Conservation (phyloP, 1,140 invertebrate genomes). For the Campoletis sonorensis region DNA sequence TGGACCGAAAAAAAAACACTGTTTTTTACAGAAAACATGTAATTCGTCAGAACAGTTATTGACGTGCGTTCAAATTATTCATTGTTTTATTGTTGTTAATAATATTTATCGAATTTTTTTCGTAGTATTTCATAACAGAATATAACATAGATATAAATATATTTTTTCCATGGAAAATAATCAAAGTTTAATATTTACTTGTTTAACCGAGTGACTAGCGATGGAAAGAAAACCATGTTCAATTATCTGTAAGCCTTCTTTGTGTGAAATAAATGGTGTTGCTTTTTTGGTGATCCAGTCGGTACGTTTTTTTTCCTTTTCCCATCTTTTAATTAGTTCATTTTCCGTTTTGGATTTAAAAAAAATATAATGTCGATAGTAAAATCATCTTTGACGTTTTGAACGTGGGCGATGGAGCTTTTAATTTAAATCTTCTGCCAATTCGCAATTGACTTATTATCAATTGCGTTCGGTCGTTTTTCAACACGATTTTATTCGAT, state of each 20-base stretch:
- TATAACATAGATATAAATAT: no score
- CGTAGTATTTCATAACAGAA: no score
- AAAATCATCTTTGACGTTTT: not conserved
- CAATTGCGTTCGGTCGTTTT: not conserved
- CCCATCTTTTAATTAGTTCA: conserved; percentile 47
- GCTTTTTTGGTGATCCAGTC: conserved; percentile 43
- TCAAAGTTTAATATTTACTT: no score
- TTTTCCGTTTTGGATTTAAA: conserved; percentile 41
- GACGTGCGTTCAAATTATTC: no score
- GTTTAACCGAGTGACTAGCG: not conserved
- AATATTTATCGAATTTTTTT: no score
- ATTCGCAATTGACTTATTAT: not conserved
- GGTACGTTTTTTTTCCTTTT: conserved; percentile 61
- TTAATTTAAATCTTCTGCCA: not conserved
- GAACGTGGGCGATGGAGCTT: not conserved
- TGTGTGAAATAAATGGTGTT: conserved; percentile 55
- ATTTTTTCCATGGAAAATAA: no score
- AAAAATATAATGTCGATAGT: conserved; percentile 26
- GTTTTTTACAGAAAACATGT: no score
- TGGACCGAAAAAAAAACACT: no score
- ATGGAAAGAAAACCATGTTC: conserved; percentile 29
- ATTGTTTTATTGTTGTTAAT: no score
- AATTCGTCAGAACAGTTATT: no score
- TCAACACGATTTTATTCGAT: no score
- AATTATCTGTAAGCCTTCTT: conserved; percentile 52